phyloP scores from a whole-genome alignment of 2,888 invertebrate species.

The Oxytorus armatus region DNA sequence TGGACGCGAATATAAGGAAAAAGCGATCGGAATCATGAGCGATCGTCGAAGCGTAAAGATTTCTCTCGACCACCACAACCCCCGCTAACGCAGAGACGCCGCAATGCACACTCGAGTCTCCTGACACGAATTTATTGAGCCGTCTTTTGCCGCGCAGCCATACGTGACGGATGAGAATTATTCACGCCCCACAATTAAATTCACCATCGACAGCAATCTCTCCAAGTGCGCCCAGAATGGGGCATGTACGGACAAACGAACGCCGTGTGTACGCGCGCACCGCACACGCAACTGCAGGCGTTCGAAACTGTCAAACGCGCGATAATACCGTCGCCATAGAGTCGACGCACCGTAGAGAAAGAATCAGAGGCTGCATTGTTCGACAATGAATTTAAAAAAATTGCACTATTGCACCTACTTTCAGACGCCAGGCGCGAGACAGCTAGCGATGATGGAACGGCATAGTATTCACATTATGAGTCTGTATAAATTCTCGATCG shows the following conservation, averaged over 20 bases:
- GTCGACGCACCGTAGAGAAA: conserved; percentile 37
- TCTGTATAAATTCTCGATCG: conserved; percentile 6
- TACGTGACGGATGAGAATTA: conserved; percentile 70
- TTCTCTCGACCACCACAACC: not conserved
- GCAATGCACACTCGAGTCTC: conserved; percentile 45
- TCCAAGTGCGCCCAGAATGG: conserved; percentile 13
- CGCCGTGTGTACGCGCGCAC: not conserved
- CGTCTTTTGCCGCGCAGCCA: conserved; percentile 66
- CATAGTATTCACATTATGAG: conserved; percentile 27
- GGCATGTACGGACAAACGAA: conserved; percentile 18
- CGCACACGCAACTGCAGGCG: not conserved
- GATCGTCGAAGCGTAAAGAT: conserved; percentile 67
- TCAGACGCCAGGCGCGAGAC: conserved; percentile 39
- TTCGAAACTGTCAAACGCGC: conserved; percentile 53
- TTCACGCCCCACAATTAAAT: conserved; percentile 73
- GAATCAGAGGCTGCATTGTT: conserved; percentile 50
- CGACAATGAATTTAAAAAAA: conserved; percentile 20
- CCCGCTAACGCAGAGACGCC: conserved; percentile 16
- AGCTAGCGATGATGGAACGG: conserved; percentile 41
- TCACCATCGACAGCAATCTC: conserved; percentile 67
- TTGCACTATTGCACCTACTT: conserved; percentile 56
- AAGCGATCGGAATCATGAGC: conserved; percentile 53
- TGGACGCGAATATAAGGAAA: conserved; percentile 43
- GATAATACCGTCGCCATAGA: conserved; percentile 63
- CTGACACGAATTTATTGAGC: conserved; percentile 76